Conservation (phyloP, 2,113 vertebrate genomes). For the Herpailurus yagouaroundi region DNA sequence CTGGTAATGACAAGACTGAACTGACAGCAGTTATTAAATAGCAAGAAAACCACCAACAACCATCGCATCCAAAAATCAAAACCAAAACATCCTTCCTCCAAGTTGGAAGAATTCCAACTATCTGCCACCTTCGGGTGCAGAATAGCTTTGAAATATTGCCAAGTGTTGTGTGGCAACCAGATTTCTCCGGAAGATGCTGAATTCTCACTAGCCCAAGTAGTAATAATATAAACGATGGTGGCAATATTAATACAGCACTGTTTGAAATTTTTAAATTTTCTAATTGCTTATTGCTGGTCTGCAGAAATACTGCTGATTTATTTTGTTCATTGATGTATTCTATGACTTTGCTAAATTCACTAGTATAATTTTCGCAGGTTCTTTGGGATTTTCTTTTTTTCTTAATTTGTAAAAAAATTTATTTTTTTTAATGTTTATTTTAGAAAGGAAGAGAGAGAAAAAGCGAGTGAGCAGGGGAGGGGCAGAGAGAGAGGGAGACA, state of each 20-base stretch:
- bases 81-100: constrained; percentile 60
- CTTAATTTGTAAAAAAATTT: too few species aligned
- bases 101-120: constrained; percentile 54
- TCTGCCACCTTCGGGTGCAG: constrained; percentile 3
- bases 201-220: background rate
- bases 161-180: constrained; percentile 29
- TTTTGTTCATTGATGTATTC: background rate
- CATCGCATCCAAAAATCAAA: constrained; percentile 31
- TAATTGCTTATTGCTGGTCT: background rate
- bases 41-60: constrained; percentile 34
- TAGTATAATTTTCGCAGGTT: background rate
- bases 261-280: background rate
- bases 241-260: background rate
- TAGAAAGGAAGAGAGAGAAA: too few species aligned
- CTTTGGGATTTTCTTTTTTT: background rate
- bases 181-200: background rate
- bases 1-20: constrained; percentile 66
- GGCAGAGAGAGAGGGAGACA: too few species aligned
- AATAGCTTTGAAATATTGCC: constrained; percentile 46
- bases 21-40: constrained; percentile 68
- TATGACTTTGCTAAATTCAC: background rate
- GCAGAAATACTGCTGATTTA: background rate
- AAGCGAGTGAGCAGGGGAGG: too few species aligned
- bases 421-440: too few species aligned
- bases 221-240: background rate